Evolutionary conservation across 1,140 invertebrate genomes (phyloP).

Genomic region (Heliconius melpomene): DNA sequence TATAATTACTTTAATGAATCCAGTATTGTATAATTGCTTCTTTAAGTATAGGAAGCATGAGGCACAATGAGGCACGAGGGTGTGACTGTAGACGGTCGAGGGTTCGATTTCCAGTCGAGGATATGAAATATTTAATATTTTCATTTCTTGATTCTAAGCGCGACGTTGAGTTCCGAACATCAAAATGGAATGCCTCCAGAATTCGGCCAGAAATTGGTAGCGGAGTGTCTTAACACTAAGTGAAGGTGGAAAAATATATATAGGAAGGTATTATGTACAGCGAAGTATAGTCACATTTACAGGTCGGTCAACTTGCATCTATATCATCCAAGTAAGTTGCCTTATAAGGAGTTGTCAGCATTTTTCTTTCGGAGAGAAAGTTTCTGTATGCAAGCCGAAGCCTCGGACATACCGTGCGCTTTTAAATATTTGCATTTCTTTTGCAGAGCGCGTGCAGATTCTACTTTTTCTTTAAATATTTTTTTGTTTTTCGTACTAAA

Average conservation of each 20-base stretch:
- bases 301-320: slow-evolving; percentile 27
- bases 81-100: no score
- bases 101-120: no score
- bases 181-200: no score
- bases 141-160: no score
- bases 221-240: no score
- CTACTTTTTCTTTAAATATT: slow-evolving; percentile 51
- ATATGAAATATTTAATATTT: no score
- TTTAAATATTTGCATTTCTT: slow-evolving; percentile 76
- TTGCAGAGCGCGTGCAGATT: slow-evolving; percentile 53
- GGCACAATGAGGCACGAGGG: no score
- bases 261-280: slow-evolving; percentile 23
- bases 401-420: slow-evolving; percentile 57
- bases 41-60: neutral
- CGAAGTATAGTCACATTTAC: slow-evolving; percentile 22
- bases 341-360: slow-evolving; percentile 65
- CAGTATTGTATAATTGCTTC: slow-evolving; percentile 25
- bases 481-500: slow-evolving; percentile 28
- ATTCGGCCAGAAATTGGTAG: no score
- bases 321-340: slow-evolving; percentile 57
- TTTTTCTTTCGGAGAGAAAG: slow-evolving; percentile 72
- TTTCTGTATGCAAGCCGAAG: slow-evolving; percentile 63
- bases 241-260: neutral
- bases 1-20: slow-evolving; percentile 23
- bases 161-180: no score